phyloP scores from a whole-genome alignment of 92 coral and sea anemone species.

The Epizoanthus fatuus region DNA sequence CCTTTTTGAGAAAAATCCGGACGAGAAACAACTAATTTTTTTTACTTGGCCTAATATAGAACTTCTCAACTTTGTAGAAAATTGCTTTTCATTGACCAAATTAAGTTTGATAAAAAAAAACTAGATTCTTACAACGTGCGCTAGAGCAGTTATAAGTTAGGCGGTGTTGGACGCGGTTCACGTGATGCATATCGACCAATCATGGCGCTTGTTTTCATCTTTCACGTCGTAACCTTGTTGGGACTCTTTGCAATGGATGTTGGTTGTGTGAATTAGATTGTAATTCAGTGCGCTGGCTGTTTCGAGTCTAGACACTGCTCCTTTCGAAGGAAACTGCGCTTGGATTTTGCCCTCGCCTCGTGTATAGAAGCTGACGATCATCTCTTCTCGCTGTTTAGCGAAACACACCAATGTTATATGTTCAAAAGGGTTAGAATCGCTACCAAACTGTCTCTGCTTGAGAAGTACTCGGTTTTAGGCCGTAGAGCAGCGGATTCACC shows the following conservation, averaged over 20 bases:
- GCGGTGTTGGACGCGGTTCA: too few species aligned
- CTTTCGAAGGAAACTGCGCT: not conserved
- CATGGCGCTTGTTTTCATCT: conserved; percentile 68
- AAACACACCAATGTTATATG: conserved; percentile 83
- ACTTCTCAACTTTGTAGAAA: too few species aligned
- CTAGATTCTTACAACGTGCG: too few species aligned
- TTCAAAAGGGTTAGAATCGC: conserved; percentile 80
- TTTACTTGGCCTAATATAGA: too few species aligned
- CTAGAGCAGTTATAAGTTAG: too few species aligned
- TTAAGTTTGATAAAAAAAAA: too few species aligned
- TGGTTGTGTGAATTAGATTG: conserved; percentile 60
- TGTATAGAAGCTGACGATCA: not conserved
- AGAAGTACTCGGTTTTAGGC: conserved; percentile 75
- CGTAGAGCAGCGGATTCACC: conserved; percentile 61
- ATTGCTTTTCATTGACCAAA: too few species aligned
- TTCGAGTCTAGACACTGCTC: conserved; percentile 8
- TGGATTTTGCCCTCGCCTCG: not conserved
- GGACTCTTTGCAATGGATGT: conserved; percentile 77
- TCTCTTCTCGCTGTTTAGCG: not conserved
- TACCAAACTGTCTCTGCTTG: conserved; percentile 77
- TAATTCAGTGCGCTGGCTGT: conserved; percentile 20
- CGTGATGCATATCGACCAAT: conserved; percentile 88
- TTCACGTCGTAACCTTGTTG: conserved; percentile 68
- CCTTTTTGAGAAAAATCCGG: too few species aligned
- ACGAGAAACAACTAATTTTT: too few species aligned